These are phyloP conservation scores for Nothocercus nigrocapillus DNA, from an alignment of 2,113 vertebrate species.

Conservation along the genomic window DNA sequence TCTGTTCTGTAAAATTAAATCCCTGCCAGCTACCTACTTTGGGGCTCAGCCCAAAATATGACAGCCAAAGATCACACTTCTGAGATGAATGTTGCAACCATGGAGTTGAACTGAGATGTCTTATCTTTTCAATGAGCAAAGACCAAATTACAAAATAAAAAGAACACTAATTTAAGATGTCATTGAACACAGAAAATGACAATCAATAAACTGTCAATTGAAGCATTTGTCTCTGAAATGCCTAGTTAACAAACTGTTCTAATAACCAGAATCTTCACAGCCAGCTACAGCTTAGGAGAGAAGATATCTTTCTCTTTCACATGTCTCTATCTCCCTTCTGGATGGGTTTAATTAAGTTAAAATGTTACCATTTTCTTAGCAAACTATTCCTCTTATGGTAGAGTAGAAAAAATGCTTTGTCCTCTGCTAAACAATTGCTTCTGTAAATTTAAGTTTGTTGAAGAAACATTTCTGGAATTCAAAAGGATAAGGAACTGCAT, in stretches of 20 bases:
- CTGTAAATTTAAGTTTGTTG: background rate
- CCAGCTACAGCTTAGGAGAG: background rate
- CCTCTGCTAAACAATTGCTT: background rate
- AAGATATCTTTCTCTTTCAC: background rate
- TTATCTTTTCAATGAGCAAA: background rate
- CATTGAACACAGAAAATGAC: background rate
- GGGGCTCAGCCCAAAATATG: rapidly evolving
- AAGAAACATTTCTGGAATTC: background rate
- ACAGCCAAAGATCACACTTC: background rate
- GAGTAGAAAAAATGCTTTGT: background rate
- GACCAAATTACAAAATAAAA: background rate
- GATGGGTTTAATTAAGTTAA: background rate
- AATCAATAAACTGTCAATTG: background rate
- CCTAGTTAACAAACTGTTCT: background rate
- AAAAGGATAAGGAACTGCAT: background rate
- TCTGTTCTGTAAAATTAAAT: background rate
- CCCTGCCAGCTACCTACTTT: background rate
- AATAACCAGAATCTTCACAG: background rate
- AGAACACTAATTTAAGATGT: background rate
- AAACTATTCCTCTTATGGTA: background rate
- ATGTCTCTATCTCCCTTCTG: background rate
- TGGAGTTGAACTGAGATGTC: rapidly evolving
- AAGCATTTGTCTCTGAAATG: background rate
- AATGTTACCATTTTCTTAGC: background rate
- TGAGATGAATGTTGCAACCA: background rate